A percentile compares a stretch with the other conserved stretches of the same genome.
Conservation (phyloP, 2,113 vertebrate species). For the Oreochromis tanganicae region DNA sequence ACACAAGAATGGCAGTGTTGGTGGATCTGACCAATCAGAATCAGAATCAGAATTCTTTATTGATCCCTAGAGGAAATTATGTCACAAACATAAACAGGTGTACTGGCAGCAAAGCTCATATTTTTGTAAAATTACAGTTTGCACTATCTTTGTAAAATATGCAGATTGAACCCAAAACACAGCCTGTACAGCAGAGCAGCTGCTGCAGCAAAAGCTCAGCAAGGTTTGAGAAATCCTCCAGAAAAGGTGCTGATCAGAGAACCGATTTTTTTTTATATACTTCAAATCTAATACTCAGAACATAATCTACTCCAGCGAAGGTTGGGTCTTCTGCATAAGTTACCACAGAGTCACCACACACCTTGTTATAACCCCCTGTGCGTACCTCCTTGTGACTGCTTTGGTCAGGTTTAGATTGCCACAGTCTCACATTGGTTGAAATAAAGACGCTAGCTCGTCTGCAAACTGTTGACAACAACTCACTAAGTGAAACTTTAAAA, state of each 20-base stretch:
- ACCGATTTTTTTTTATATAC: no score
- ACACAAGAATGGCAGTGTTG: background rate
- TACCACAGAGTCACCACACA: background rate
- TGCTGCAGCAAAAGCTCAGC: background rate
- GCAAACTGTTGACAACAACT: background rate
- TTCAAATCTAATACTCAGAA: rapidly evolving
- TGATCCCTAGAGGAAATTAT: background rate
- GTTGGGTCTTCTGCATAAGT: background rate
- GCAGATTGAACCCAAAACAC: background rate
- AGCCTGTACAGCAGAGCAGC: background rate
- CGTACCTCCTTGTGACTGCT: rapidly evolving
- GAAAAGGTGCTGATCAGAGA: background rate
- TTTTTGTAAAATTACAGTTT: background rate
- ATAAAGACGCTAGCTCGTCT: background rate
- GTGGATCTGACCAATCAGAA: background rate
- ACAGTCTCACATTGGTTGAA: background rate
- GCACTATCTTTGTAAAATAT: background rate
- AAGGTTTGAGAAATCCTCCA: background rate
- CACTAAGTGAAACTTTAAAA: rapidly evolving
- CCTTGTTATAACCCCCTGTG: background rate
- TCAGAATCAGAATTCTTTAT: background rate
- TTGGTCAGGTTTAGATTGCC: background rate
- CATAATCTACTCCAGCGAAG: rapidly evolving
- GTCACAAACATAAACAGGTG: background rate
- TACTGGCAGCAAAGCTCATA: background rate